Evolutionary conservation across 2,113 vertebrate species (phyloP), one percentile per base, ranked within the genome.

Genomic region (Pantherophis guttatus): DNA sequence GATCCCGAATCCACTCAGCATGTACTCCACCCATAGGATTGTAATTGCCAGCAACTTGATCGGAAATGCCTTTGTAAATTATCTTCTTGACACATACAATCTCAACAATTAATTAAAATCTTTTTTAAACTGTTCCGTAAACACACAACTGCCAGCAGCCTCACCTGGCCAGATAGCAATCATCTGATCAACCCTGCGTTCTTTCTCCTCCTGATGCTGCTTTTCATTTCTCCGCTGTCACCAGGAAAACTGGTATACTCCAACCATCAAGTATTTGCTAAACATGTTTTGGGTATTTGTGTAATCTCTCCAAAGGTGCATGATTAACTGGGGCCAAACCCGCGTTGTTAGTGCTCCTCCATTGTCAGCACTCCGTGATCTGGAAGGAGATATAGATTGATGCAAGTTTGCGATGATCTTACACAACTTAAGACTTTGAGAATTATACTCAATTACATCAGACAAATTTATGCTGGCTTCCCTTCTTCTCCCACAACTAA

Each of bases 281-380:
- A 97, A 95, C 95, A 95, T 52, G 29, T 96, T 92, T 94, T 93
- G 59, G 93, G 92, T 96, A 97, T 96, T 95, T 94, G 93, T 90
- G 91, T 97, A 96, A 97, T 97, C 96, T 96, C 90, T 91, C 95
- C 93, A 95, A 97, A 95, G 96, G 93, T 95, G 92, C 96, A 96
- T 97, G 95, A 97, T 97, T 97, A 97, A 94, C 94, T 94, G 87
- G 33, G 94, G 95, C 95, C 95, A 95, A 90, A 95, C 96, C 95
- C 94, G 87, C 94, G 90, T 97, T 96, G 94, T 96, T 97, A 94
- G 44, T 95, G 93, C 93, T 91, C 92, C 92, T 95, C 95, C 93
- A 92, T 33, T 96, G 93, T 95, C 92, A 95, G 96, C 91, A 96
- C 94, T 95, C 93, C 94, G 92, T 95, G 94, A 97, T 96, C 96